Conservation (phyloP, 2,797 vertebrate species). For the Pangasius djambal region DNA sequence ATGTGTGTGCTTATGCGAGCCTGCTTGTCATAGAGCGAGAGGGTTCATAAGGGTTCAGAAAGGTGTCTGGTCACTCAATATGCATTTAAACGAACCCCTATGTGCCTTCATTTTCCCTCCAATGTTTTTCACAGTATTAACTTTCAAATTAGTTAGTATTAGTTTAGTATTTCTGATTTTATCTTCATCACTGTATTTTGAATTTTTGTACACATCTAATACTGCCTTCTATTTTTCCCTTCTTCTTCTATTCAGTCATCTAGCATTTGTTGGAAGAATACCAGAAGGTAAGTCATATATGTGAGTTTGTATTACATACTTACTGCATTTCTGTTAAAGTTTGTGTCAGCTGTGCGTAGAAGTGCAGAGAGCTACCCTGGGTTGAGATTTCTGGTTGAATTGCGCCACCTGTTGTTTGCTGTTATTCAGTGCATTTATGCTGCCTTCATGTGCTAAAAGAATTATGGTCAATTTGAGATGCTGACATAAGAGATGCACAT, state of each 20-base stretch:
- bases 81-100: background rate
- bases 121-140: background rate
- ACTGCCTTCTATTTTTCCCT: conserved; percentile 56
- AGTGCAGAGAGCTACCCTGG: background rate
- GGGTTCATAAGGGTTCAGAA: conserved; percentile 1
- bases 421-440: conserved; percentile 12
- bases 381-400: conserved; percentile 33
- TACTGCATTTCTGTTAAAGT: background rate
- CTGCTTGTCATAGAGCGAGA: background rate
- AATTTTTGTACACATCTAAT: conserved; percentile 15
- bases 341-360: background rate
- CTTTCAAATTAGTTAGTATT: background rate
- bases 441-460: background rate
- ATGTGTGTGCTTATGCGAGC: background rate
- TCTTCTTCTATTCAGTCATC: conserved; percentile 73
- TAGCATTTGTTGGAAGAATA: conserved; percentile 76
- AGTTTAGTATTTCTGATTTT: background rate
- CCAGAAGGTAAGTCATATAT: conserved; percentile 79
- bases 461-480: background rate
- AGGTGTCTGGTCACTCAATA: conserved; percentile 13
- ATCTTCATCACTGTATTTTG: background rate
- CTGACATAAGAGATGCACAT: background rate
- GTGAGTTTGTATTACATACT: background rate
- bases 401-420: conserved; percentile 52
- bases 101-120: background rate